Percentiles rank a stretch among this genome's conserved stretches.
These are phyloP conservation scores for Diplogasteroides magnus DNA, from an alignment of 1,140 invertebrate species.

Conservation along the genomic window DNA sequence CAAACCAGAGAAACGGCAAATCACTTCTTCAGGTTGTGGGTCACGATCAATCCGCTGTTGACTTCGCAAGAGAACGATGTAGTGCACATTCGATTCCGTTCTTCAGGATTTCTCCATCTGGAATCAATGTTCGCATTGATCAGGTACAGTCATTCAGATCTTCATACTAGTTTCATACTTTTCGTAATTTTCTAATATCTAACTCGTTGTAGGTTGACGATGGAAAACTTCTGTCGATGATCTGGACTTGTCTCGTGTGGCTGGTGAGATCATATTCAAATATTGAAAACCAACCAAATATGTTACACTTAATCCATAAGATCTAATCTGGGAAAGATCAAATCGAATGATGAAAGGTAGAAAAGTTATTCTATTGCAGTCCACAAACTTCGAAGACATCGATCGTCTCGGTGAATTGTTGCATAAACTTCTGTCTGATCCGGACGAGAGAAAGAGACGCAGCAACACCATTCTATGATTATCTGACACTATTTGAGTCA, in stretches of 20 bases:
- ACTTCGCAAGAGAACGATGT: slow-evolving; percentile 44
- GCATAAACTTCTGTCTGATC: slow-evolving; percentile 17
- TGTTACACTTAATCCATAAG: neutral
- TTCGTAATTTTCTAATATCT: neutral
- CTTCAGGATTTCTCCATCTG: slow-evolving; percentile 38
- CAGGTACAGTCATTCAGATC: slow-evolving; percentile 17
- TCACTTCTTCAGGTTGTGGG: slow-evolving; percentile 39
- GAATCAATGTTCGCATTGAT: slow-evolving; percentile 45
- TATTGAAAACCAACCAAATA: neutral
- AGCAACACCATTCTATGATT: slow-evolving; percentile 28
- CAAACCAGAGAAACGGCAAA: neutral
- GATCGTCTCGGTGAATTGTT: slow-evolving; percentile 20
- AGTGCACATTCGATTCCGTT: slow-evolving; percentile 44
- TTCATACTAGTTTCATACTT: neutral
- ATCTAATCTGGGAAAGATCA: neutral
- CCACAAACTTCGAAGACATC: slow-evolving; percentile 16
- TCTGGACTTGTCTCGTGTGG: slow-evolving; percentile 38
- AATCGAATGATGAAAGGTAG: neutral
- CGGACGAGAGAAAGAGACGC: slow-evolving; percentile 17
- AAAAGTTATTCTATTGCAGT: slow-evolving; percentile 2
- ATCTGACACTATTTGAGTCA: too few relatives aligned
- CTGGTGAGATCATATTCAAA: slow-evolving; percentile 10
- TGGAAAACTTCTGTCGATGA: slow-evolving; percentile 48
- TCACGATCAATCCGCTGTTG: slow-evolving; percentile 42
- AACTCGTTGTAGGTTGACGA: slow-evolving; percentile 33